Conservation (phyloP, 2,797 vertebrate genomes). For the Cyprinodon diabolis region DNA sequence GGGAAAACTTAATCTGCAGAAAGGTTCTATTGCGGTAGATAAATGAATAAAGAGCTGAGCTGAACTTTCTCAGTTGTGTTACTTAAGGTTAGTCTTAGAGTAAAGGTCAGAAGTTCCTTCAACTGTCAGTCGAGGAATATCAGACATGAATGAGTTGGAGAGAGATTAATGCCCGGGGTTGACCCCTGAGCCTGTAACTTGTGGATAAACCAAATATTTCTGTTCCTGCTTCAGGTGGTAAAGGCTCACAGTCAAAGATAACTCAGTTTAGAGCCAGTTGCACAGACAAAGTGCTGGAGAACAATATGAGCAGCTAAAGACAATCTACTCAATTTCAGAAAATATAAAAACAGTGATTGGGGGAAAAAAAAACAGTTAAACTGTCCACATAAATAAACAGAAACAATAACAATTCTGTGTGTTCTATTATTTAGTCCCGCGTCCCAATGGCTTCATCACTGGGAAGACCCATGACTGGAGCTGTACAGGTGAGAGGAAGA, state of each 20-base stretch:
- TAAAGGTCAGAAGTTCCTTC: too few relatives aligned
- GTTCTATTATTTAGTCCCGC: slow-evolving; percentile 81
- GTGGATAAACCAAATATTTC: background rate
- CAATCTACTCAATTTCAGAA: background rate
- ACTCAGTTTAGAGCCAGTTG: background rate
- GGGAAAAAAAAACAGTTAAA: background rate
- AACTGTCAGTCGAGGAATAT: too few relatives aligned
- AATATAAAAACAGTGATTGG: background rate
- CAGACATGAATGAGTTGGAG: too few relatives aligned
- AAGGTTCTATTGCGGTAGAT: background rate
- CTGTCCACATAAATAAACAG: background rate
- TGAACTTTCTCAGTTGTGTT: background rate
- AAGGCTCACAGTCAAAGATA: background rate
- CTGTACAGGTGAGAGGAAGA: slow-evolving; percentile 87
- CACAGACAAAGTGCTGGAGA: background rate
- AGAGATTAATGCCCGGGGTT: too few relatives aligned
- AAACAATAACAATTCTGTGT: background rate
- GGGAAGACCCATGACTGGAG: slow-evolving; percentile 91
- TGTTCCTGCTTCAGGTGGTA: background rate
- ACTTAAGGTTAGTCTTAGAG: background rate
- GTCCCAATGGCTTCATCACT: slow-evolving; percentile 84
- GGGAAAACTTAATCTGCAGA: background rate
- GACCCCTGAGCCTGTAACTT: too few relatives aligned
- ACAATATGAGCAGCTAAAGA: background rate
- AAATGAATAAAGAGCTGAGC: background rate